Evolutionary conservation across 2,797 vertebrate genomes (phyloP).

Genomic region (Spheniscus humboldti): DNA sequence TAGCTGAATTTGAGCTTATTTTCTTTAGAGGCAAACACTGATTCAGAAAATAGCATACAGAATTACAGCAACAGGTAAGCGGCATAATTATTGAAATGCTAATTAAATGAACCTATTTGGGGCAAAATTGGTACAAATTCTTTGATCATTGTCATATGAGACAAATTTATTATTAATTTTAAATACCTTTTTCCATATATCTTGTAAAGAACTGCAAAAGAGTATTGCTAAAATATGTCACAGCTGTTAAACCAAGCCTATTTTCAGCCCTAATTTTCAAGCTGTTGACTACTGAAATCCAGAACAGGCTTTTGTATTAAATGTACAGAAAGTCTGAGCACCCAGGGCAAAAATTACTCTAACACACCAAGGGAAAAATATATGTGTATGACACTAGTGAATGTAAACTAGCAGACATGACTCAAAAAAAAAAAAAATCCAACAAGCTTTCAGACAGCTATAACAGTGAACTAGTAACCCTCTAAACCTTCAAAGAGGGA

Average conservation of each 20-base stretch:
- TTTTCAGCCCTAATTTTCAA: background rate
- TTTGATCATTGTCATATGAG: background rate
- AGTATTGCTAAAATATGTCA: background rate
- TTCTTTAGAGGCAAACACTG: background rate
- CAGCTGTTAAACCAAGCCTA: background rate
- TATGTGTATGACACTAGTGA: background rate
- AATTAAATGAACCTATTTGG: background rate
- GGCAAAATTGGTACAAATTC: background rate
- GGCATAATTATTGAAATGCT: background rate
- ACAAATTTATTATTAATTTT: background rate
- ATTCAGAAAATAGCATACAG: background rate
- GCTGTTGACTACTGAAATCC: background rate
- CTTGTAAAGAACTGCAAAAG: background rate
- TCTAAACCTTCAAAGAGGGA: background rate
- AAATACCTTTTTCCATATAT: background rate
- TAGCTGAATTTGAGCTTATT: background rate
- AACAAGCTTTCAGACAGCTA: background rate
- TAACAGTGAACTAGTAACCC: background rate
- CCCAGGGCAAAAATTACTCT: background rate
- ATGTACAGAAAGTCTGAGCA: background rate
- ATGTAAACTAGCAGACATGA: background rate
- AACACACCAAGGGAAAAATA: background rate
- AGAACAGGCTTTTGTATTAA: background rate
- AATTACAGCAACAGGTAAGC: background rate
- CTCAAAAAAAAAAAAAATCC: background rate